phyloP scores from a whole-genome alignment of 2,113 vertebrate species.

The Chaetorhynchus papuensis region DNA sequence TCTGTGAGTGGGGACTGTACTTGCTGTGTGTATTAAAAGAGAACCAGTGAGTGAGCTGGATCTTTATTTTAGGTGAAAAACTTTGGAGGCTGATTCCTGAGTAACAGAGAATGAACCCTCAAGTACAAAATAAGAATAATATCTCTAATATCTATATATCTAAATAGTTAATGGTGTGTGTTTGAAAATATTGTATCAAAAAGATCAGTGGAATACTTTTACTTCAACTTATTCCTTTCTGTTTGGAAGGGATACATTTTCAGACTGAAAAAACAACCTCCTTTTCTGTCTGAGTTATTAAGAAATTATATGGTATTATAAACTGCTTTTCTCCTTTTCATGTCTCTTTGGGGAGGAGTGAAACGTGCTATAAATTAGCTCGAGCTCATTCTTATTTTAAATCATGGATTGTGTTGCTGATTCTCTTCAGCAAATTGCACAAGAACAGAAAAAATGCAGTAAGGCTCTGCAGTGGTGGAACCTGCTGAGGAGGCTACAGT shows the following conservation, averaged over 20 bases:
- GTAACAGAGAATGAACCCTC: neutral
- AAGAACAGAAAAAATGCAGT: neutral
- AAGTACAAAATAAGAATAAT: neutral
- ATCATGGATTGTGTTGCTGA: neutral
- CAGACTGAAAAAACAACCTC: neutral
- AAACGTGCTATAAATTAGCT: neutral
- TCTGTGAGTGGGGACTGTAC: neutral
- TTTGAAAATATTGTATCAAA: neutral
- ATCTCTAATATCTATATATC: neutral
- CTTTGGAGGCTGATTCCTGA: neutral
- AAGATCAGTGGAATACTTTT: neutral
- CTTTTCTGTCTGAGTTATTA: neutral
- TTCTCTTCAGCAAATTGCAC: neutral
- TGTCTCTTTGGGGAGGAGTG: neutral
- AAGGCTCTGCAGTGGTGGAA: neutral
- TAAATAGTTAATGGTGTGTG: neutral
- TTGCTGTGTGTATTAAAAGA: neutral
- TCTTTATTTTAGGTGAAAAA: neutral
- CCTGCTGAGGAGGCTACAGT: neutral
- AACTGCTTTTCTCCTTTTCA: neutral
- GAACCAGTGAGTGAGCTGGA: neutral
- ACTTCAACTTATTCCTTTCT: neutral
- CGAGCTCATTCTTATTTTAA: neutral
- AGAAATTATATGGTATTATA: neutral
- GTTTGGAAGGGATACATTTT: neutral